These are phyloP conservation scores for Calonectris borealis DNA, from an alignment of 2,113 vertebrate genomes.

Conservation along the genomic window DNA sequence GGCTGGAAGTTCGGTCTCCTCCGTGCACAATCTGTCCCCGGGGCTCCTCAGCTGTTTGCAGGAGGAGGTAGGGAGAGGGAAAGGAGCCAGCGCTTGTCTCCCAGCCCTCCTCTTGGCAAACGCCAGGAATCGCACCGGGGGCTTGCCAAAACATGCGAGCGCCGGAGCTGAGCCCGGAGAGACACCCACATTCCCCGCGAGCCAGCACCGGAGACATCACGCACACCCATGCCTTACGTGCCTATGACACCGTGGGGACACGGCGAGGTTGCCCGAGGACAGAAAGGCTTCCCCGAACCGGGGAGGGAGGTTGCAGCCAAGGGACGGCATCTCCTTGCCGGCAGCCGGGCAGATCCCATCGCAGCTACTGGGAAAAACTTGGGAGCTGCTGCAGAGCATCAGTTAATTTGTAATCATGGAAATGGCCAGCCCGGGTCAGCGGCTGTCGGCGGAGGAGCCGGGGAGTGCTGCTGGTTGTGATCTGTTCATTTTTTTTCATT, in stretches of 20 bases:
- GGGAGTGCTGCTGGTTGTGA: neutral
- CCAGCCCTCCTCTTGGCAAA: neutral
- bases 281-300: neutral
- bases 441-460: neutral
- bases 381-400: neutral
- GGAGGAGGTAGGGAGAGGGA: neutral
- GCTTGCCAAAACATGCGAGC: neutral
- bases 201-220: neutral
- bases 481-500: neutral
- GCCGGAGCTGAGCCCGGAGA: neutral
- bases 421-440: neutral
- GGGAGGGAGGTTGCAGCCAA: neutral
- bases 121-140: accelerated
- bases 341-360: neutral
- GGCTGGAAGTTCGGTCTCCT: neutral
- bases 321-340: neutral
- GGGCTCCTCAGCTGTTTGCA: conserved; percentile 23
- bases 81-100: neutral
- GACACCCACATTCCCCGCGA: accelerated
- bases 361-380: neutral
- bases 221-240: accelerated
- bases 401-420: conserved; percentile 23
- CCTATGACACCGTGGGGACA: accelerated
- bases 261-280: accelerated
- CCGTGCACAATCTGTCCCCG: neutral